Evolutionary conservation across 2,113 vertebrate species (phyloP).

Genomic region (Globicephala melas): DNA sequence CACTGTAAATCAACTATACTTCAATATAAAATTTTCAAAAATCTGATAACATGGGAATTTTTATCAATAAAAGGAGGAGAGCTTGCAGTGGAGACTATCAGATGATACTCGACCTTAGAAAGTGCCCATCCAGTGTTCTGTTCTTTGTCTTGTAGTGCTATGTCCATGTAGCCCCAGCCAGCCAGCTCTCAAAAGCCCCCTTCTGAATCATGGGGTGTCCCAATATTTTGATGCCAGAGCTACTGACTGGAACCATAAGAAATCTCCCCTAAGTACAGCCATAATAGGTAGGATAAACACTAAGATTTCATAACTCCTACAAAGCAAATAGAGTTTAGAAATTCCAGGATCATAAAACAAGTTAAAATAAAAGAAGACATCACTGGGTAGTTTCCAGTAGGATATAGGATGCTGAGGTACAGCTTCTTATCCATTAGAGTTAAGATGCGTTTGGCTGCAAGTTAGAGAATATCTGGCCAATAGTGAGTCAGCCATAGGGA

Average conservation of each 20-base stretch:
- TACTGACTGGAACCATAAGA: background rate
- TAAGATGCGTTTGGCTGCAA: background rate
- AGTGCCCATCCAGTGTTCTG: background rate
- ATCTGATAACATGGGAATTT: background rate
- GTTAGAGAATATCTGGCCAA: background rate
- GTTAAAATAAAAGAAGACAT: background rate
- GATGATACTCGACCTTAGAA: background rate
- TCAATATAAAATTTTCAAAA: background rate
- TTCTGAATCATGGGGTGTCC: background rate
- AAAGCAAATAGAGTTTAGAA: background rate
- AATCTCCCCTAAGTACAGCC: background rate
- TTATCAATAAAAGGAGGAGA: background rate
- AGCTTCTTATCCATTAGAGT: background rate
- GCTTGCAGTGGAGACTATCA: background rate
- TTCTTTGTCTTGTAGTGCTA: background rate
- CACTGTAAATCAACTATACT: background rate
- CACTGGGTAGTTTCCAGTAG: background rate
- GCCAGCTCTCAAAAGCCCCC: background rate
- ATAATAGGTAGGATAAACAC: background rate
- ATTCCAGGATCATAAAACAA: background rate
- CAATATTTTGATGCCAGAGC: background rate
- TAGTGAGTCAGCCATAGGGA: background rate
- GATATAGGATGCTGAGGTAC: background rate
- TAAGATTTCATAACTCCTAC: background rate
- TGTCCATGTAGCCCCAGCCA: background rate